Conservation (phyloP, 2,888 invertebrate species). For the Noctua comes region DNA sequence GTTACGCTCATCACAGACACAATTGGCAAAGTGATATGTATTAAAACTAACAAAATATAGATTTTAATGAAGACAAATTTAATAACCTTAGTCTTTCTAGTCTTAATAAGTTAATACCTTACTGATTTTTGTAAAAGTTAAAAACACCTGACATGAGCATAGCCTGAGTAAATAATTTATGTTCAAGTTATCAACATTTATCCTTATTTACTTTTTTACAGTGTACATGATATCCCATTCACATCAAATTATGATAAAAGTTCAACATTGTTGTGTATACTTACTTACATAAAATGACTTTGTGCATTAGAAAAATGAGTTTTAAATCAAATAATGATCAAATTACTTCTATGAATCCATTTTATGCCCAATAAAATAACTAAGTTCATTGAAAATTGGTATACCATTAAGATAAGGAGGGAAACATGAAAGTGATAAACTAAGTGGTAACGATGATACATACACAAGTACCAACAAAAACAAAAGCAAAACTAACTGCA, state of each 20-base stretch:
- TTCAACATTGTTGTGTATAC: neutral
- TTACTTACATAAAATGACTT: neutral
- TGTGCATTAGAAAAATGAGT: neutral
- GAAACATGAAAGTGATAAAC: conserved; percentile 29
- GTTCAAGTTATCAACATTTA: conserved; percentile 14
- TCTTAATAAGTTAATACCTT: conserved; percentile 33
- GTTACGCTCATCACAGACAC: conserved; percentile 59
- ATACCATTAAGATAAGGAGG: conserved; percentile 13
- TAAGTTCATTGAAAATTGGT: conserved; percentile 5
- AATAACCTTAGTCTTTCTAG: conserved; percentile 32
- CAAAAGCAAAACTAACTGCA: conserved; percentile 13
- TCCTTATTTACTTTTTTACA: neutral
- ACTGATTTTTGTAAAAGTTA: conserved; percentile 35
- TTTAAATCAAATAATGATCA: conserved; percentile 9
- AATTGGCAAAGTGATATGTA: conserved; percentile 65
- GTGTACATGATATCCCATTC: conserved; percentile 11
- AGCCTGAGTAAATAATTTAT: conserved; percentile 49
- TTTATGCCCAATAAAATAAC: neutral
- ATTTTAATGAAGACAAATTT: conserved; percentile 26
- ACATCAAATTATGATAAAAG: conserved; percentile 9
- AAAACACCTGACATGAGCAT: conserved; percentile 42
- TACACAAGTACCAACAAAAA: conserved; percentile 30
- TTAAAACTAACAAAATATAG: conserved; percentile 46
- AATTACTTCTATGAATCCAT: conserved; percentile 8
- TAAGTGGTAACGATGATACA: conserved; percentile 47